Evolutionary conservation across 1,140 invertebrate genomes (phyloP), one percentile per base, ranked within the genome.

Genomic region (Hestina assimilis): DNA sequence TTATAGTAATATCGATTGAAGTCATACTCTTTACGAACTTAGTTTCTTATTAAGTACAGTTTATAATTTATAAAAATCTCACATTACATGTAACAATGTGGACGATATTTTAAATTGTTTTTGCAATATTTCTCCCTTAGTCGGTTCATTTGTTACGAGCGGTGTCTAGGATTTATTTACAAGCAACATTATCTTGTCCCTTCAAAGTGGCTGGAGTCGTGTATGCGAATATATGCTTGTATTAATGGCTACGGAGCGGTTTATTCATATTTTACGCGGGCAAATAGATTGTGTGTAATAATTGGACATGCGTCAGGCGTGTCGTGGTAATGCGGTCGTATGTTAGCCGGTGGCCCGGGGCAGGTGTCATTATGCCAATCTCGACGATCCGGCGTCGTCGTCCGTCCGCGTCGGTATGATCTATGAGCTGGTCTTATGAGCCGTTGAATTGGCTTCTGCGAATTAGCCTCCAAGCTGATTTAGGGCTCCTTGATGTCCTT

Each of bases 281-380:
- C 66, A 68, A 79, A 81, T 63, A 82, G 72, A 81, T 80, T 83
- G 75, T 78, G 64, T 75, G 78, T 73, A 82, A 78, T 85, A 85
- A 83, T 86, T 83, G 80, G 75, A 79, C 75, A 77, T 77, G 79
- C 72, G 80, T 86, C 79, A 86, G 69, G 68, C 69, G 63, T 76
- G 77, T 81, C 72, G 75, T 62, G 61, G 66, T 81, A 86, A 86
- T 86, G 78, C 73, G 75, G 70, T 60, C 78, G 74, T 84, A 83
- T 63, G 75, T 83, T 72, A 64, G 71, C 42, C 63, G 59, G 64
- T 56, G 67, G 72, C 67, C 68, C 59, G 50, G 58, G 66, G 66
- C 72, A 43, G 53, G 75, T 78, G 76, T 76, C 74, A 76, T 79
- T 75, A 73, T 70, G 74, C 69, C 72, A 75, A 82, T 79, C 76